Conservation (phyloP, 1,140 invertebrate species). For the Pentalonia nigronervosa region DNA sequence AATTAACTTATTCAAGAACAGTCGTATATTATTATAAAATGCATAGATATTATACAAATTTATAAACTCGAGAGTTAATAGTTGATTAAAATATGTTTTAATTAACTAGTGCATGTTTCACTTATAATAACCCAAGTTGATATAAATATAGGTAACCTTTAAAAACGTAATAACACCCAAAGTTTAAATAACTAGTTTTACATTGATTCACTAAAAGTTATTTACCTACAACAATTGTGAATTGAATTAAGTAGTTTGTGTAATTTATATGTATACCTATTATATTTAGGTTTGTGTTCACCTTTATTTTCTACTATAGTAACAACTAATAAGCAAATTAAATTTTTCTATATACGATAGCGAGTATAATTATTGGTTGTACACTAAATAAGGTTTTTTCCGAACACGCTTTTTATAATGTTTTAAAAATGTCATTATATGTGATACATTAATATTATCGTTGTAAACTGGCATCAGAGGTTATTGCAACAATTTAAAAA, state of each 20-base stretch:
- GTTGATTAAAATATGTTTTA: neutral
- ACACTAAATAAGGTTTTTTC: neutral
- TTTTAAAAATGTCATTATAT: neutral
- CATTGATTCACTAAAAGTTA: neutral
- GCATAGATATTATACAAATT: neutral
- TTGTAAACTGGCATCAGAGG: neutral
- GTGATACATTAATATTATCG: neutral
- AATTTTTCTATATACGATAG: neutral
- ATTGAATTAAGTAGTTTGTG: neutral
- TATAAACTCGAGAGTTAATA: neutral
- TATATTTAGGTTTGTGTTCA: neutral
- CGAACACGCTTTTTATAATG: neutral
- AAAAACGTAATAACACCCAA: neutral
- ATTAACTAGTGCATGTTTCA: neutral
- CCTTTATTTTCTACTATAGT: neutral
- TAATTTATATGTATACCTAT: neutral
- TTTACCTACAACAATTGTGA: neutral
- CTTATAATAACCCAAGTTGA: too few relatives aligned
- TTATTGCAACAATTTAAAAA: neutral
- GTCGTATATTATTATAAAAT: neutral
- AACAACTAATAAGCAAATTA: neutral
- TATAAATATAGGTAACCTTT: neutral
- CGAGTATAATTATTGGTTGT: neutral
- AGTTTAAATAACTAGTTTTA: neutral
- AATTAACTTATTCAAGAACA: neutral